A percentile compares a stretch with the other conserved stretches of the same genome.
phyloP scores from a whole-genome alignment of 1,140 invertebrate genomes.

The Euura saliciscinereae region DNA sequence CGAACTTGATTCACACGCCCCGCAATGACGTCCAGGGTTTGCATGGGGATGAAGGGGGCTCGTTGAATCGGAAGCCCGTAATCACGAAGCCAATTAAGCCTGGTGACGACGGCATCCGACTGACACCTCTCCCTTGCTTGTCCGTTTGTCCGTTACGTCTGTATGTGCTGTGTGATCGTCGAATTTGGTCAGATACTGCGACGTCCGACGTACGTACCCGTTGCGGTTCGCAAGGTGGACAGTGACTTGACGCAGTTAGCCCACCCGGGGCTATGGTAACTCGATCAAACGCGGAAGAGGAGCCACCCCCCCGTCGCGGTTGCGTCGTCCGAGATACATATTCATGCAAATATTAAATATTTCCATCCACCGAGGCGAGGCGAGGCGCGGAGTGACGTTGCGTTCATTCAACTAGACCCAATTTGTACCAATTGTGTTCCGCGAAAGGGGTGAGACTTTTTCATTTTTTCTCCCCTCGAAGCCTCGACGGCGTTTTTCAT shows the following conservation, averaged over 20 bases:
- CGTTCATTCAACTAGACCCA: too few relatives aligned
- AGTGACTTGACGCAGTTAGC: slow-evolving; percentile 51
- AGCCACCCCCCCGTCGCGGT: not conserved
- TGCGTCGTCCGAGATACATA: slow-evolving; percentile 28
- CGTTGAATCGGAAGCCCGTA: slow-evolving; percentile 9
- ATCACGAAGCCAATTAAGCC: slow-evolving; percentile 39
- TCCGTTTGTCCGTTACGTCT: not conserved
- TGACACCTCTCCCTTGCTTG: slow-evolving; percentile 29
- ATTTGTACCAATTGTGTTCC: too few relatives aligned
- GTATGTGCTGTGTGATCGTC: not conserved
- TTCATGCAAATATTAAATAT: slow-evolving; percentile 53
- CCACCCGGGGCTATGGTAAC: too few relatives aligned
- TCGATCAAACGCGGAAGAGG: too few relatives aligned
- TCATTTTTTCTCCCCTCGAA: too few relatives aligned
- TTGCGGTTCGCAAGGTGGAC: slow-evolving; percentile 38
- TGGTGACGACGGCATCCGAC: slow-evolving; percentile 24
- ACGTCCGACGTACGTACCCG: not conserved
- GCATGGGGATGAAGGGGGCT: not conserved
- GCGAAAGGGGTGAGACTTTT: too few relatives aligned
- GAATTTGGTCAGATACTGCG: slow-evolving; percentile 17
- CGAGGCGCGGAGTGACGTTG: too few relatives aligned
- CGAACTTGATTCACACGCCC: not conserved
- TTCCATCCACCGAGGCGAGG: slow-evolving; percentile 18
- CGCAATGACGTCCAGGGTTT: not conserved
- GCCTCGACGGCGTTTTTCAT: too few relatives aligned